phyloP scores from a whole-genome alignment of 2,113 vertebrate species.

The Poeciliopsis occidentalis region DNA sequence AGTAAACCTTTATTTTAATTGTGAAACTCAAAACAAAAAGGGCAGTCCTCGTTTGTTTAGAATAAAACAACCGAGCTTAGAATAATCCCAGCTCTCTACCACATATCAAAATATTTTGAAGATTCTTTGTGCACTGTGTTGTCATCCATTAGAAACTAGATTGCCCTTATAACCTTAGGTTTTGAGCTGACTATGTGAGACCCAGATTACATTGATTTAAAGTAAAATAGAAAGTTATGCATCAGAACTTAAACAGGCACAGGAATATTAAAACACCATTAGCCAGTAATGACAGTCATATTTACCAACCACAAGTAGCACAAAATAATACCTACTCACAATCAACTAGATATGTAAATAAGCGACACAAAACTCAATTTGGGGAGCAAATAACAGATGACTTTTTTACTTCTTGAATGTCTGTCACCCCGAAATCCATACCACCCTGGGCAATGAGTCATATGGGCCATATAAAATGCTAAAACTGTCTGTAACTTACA shows the following conservation, averaged over 20 bases:
- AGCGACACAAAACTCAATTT: background rate
- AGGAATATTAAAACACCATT: background rate
- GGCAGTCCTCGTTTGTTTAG: background rate
- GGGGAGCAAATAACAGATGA: background rate
- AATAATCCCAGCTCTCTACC: background rate
- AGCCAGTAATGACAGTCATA: background rate
- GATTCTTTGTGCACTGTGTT: background rate
- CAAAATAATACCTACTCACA: background rate
- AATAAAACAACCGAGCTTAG: background rate
- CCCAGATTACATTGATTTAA: background rate
- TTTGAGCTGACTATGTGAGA: background rate
- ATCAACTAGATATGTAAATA: background rate
- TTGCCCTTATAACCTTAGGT: background rate
- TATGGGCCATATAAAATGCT: background rate
- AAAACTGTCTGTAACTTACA: slow-evolving; percentile 81
- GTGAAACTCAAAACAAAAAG: background rate
- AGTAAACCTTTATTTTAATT: background rate
- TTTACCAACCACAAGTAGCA: background rate
- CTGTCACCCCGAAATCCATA: background rate
- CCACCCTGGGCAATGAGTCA: background rate
- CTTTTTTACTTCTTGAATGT: background rate
- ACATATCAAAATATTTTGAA: no score
- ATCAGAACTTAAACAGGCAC: background rate
- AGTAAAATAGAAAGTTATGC: background rate
- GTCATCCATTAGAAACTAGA: background rate